Evolutionary conservation across 2,113 vertebrate genomes (phyloP).

Genomic region (Calidris pygmaea): DNA sequence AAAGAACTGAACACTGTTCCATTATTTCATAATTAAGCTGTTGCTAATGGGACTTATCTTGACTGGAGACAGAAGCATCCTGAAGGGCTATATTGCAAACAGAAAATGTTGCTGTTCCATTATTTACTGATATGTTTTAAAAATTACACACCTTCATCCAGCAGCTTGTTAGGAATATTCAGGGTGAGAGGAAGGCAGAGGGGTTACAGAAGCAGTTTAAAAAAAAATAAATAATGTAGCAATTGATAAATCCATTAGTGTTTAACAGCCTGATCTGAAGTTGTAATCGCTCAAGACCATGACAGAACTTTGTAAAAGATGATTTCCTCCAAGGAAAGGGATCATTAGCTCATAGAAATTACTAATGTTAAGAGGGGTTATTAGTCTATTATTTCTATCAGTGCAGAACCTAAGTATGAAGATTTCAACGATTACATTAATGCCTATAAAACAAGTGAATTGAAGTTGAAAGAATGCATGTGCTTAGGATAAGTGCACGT

Average conservation of each 20-base stretch:
- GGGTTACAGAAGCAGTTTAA: neutral
- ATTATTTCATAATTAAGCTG: neutral
- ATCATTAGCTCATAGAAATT: slow-evolving; percentile 38
- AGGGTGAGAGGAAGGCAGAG: neutral
- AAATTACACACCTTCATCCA: neutral
- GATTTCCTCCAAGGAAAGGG: slow-evolving; percentile 24
- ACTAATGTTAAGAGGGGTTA: neutral
- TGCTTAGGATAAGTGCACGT: neutral
- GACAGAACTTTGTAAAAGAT: slow-evolving; percentile 5
- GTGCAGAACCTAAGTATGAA: neutral
- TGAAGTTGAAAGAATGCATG: neutral
- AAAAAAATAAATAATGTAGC: neutral
- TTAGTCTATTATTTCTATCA: neutral
- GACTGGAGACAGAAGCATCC: neutral
- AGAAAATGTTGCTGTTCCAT: neutral
- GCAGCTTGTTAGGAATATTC: neutral
- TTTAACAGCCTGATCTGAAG: neutral
- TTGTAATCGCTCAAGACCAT: neutral
- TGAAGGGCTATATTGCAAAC: neutral
- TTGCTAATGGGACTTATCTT: neutral
- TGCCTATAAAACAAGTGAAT: neutral
- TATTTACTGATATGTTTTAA: neutral
- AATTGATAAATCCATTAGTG: neutral
- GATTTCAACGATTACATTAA: neutral
- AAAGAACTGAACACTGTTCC: neutral